Evolutionary conservation across 1,140 invertebrate species (phyloP), one percentile per base, ranked within the genome.

Genomic region (Solen grandis): DNA sequence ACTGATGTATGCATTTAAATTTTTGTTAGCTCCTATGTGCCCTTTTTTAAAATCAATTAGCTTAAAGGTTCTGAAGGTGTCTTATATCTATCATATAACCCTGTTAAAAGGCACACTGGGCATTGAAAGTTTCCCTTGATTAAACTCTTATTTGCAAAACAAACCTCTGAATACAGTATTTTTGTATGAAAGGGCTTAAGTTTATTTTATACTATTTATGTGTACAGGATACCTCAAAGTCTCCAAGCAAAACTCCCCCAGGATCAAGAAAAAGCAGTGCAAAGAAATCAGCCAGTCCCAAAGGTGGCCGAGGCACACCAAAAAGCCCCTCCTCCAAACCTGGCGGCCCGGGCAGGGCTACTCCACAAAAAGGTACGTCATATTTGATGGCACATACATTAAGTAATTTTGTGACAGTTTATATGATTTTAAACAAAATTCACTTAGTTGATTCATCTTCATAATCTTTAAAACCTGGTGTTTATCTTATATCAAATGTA

Each of bases 241-340:
- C 75, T 31, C 63, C 75, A 19, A 78, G 59, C 29, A 78, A 69
- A 35, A 69, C 75, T 16, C 75, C 75, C 19, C 75, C 75, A 16
- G 52, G 75, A 16, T 78, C 75, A 35, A 65, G 60, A 38, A 77
- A 77, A 31, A 31, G 33, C 35, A 77, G 74, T 68, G 60, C 60
- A 27, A 59, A 46, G 25, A 78, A 78, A 31, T 10, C 35, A 14
- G 62, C 62, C 4, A 78, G 75, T 60, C 14, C 75, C 19, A 78
- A 69, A 41, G 65, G 60, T 19, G 75, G 75, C n/a, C 65, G 60
- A 38, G 41, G 59, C 22, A 78, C 75, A 22, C 75, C 75, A 1
- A 78, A 78, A 38, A 78, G 75, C 27, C 75, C 75, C 8, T 8
- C 8, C 19, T 46, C 41, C 41, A 46, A 46, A 16, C 35, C 65